Evolutionary conservation across 2,797 vertebrate species (phyloP), one percentile per base, ranked within the genome.

Genomic region (Tenualosa ilisha): DNA sequence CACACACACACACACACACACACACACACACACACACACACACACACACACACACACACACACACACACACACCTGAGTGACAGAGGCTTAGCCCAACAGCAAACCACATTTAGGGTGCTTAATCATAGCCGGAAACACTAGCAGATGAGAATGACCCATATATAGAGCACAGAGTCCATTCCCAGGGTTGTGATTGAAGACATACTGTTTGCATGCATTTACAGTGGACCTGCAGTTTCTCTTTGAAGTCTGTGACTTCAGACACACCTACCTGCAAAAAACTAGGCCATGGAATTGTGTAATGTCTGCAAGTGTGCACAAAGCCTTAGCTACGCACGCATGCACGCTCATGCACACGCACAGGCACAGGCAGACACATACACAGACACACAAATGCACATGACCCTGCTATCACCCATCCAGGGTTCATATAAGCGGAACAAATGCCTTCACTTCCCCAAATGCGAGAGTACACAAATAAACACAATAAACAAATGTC

Each of bases 401-500:
- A 65, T 26, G 24, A 9, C 50, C 11, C 50, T 51, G 50, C 50
- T 12, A 51, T 51, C 50, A 51, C 8, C 54, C 54, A 56, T 6
- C 15, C 54, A 22, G 0, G 59, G 22, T 8, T 63, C 59, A 24
- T 63, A 3, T n/a, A 63, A 63, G 59, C 6, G 59, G 59, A 63
- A 63, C 59, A 63, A 63, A 63, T 24, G 59, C 4, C 31, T 72
- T 40, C 26, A 72, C 65, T 72, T 72, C 26, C 0, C 31, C 13
- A 51, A 37, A 17, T 20, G 65, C 12, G 24, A 24, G 3, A n/a
- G 65, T 40, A 37, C 11, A 72, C 65, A 72, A 72, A 37, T 40
- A 72, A 72, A 37, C 65, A 72, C 65, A 40, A 72, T 72, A 72
- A 72, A 72, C 65, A 68, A 68, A 65, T 31, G 24, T 37, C n/a